Evolutionary conservation across 2,888 invertebrate genomes (phyloP).

Genomic region (Stomorhina lunata): DNA sequence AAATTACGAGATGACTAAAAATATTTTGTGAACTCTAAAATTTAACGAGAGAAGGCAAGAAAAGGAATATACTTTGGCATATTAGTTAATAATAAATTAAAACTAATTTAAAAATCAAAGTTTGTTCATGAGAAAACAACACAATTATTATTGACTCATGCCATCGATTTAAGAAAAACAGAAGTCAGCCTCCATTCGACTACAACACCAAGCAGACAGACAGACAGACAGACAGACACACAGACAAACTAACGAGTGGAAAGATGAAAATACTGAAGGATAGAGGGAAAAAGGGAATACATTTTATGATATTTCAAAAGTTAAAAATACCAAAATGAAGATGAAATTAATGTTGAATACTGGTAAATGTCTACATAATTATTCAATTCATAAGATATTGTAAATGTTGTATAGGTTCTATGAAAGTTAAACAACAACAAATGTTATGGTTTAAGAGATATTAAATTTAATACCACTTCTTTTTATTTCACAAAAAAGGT

Average conservation of each 20-base stretch:
- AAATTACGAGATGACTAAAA: slow-evolving; percentile 15
- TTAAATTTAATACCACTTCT: no score
- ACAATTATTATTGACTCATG: slow-evolving; percentile 62
- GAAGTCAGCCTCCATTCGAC: slow-evolving; percentile 16
- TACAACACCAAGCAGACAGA: not conserved
- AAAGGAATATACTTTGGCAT: slow-evolving; percentile 41
- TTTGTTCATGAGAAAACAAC: slow-evolving; percentile 34
- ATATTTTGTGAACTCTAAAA: not conserved
- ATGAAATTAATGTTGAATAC: no score
- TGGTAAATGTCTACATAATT: no score
- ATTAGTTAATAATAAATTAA: slow-evolving; percentile 63
- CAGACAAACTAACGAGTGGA: not conserved
- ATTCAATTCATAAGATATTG: no score
- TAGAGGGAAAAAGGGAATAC: not conserved
- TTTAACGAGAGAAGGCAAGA: slow-evolving; percentile 1
- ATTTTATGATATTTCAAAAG: slow-evolving; percentile 20
- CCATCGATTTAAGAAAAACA: slow-evolving; percentile 1
- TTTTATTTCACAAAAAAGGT: no score
- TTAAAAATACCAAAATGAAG: no score
- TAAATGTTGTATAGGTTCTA: no score
- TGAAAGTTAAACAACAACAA: no score
- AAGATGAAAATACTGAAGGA: not conserved
- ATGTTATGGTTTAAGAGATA: no score
- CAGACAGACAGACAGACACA: not conserved
- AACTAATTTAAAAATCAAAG: slow-evolving; percentile 64